Percentiles rank a stretch among this genome's conserved stretches.
Conservation (phyloP, 2,113 vertebrate genomes). For the Centropus bengalensis region DNA sequence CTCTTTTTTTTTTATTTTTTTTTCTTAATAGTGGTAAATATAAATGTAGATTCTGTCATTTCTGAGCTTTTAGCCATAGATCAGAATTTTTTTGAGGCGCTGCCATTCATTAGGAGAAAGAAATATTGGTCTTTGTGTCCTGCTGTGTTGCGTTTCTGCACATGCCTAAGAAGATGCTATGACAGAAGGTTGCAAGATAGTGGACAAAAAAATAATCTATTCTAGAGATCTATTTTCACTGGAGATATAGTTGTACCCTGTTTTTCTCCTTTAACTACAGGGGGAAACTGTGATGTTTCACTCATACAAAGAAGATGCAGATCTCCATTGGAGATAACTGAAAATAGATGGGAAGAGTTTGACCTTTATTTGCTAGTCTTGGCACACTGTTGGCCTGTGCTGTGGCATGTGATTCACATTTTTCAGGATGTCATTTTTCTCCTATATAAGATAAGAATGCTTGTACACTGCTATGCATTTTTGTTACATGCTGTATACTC, state of each 20-base stretch:
- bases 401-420: background rate
- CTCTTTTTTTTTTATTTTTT: background rate
- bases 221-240: background rate
- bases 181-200: background rate
- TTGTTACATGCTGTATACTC: background rate
- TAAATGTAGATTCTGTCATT: background rate
- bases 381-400: background rate
- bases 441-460: background rate
- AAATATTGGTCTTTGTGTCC: background rate
- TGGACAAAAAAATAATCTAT: background rate
- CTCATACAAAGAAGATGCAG: rapidly evolving
- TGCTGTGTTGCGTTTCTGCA: background rate
- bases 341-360: background rate
- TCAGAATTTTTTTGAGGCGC: background rate
- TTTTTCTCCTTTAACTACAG: background rate
- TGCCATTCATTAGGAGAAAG: rapidly evolving
- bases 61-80: background rate
- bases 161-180: background rate
- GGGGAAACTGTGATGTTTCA: background rate
- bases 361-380: background rate
- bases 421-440: background rate
- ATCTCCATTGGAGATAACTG: background rate
- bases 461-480: background rate
- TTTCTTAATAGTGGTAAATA: background rate
- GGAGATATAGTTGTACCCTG: background rate